Evolutionary conservation across 2,113 vertebrate species (phyloP), one percentile per base, ranked within the genome.

Genomic region (Thinocorus orbignyianus): DNA sequence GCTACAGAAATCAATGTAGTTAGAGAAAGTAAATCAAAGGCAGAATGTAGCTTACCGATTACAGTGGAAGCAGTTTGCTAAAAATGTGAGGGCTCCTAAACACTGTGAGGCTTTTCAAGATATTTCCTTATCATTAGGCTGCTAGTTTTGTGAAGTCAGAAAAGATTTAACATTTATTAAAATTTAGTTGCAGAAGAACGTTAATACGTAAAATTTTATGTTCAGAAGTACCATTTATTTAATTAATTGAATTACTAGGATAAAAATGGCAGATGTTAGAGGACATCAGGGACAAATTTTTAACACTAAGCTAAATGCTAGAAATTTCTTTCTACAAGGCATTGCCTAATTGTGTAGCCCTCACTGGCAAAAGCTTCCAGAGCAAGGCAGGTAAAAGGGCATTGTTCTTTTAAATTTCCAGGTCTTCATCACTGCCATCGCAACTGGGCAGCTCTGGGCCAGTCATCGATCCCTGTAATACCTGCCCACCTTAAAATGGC

Each of bases 151-250:
- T 66, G 28, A 94, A 90, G 60, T 86, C 73, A 97, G 80, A 73
- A 95, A 97, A 89, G 80, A 95, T 39, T 91, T 94, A 95, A 95
- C 66, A 81, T 66, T 92, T 93, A 92, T 90, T 93, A 95, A 97
- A 96, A 97, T 93, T 82, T 79, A 96, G 90, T 76, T 96, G 70
- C 19, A 84, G 79, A 91, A 51, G 62, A 96, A 76, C 84, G 65
- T 80, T 90, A 96, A 86, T 93, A 91, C 77, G 41, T 84, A 93
- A 95, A 80, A 88, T 69, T 55, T 44, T 93, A 85, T 93, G 92
- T 96, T 87, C 95, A 95, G 51, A 85, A 95, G 80, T 81, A 55
- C 7, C 85, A 88, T 30, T 46, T 95, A 93, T 86, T 95, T 97
- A 95, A 95, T 92, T 86, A 93, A 95, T 96, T 97, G 49, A 93